Base-by-base conservation (phyloP, 2,888 invertebrate genomes). In the Caenorhabditis auriculariae region DNA sequence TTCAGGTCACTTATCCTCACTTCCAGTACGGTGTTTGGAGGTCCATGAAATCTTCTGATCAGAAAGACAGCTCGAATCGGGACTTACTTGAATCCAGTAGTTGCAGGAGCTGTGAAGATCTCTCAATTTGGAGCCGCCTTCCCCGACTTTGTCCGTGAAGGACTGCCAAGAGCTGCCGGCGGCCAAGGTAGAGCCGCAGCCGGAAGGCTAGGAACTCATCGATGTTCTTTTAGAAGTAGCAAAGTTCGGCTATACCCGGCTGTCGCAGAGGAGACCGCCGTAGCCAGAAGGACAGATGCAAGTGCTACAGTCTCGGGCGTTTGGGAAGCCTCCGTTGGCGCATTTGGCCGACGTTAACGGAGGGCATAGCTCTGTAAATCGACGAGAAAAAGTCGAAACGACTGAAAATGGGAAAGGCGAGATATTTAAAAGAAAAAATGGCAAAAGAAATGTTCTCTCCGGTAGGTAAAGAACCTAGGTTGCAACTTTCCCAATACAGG, bases 261-360 rank as follows among this genome's bases (percentile, higher is more conserved):
- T 56, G 35, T 65, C 53, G 53, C 73, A 73, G 12, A 57, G 29
- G 19, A 19, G 38, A 32, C 75, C 74, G 12, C 75, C 76, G 49
- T 73, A 78, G 17, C 77, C 77, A 12, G 66, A 60, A 4, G 78
- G 78, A 47, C 78, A 78, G 29, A 75, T 65, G 44, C 78, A 78
- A 12, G 38, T 41, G 6, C 37, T 23, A 46, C 77, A 77, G 47
- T 72, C 63, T 29, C 73, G 45, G 6, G 77, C 72, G 28, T 60
- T 64, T 12, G 66, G 69, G 50, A 71, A 77, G 1, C 77, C 78
- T 1, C 77, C 75, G 54, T 77, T 77, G 47, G 49, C 28, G 48
- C 77, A 77, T 15, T 56, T 57, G 7, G 66, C 71, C 3, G 71
- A 65, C 6, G 59, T 41, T 1, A 37, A 43, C 2, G 57, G 4